These are phyloP conservation scores for Caenorhabditis parvicauda DNA, from an alignment of 2,888 invertebrate genomes.

Conservation along the genomic window DNA sequence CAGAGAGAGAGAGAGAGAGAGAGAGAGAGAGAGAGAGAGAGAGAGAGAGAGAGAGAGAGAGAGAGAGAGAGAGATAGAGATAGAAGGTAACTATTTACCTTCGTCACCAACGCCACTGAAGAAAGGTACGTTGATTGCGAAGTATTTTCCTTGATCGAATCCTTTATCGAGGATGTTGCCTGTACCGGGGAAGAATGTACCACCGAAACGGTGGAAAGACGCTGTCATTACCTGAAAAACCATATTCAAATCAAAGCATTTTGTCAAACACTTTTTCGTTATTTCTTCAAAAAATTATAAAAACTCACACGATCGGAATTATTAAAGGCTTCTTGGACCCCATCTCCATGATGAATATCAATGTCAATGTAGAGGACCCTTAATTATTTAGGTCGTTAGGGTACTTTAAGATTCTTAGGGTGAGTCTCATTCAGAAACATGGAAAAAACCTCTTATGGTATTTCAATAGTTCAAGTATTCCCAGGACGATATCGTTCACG, in stretches of 20 bases:
- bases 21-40: neutral
- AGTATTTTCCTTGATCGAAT: conserved; percentile 83
- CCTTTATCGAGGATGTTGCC: conserved; percentile 99
- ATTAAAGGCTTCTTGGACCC: conserved; percentile 62
- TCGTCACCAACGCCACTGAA: conserved; percentile 94
- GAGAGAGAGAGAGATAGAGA: too few relatives aligned
- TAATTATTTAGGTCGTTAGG: conserved; percentile 6
- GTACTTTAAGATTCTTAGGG: neutral
- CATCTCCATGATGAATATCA: conserved; percentile 85
- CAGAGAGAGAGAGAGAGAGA: too few relatives aligned
- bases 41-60: too few relatives aligned
- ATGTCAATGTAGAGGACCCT: conserved; percentile 92
- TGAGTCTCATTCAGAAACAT: neutral
- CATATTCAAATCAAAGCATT: neutral
- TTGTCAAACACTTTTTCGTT: neutral
- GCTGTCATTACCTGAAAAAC: conserved; percentile 89
- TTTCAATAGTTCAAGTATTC: conserved; percentile 84
- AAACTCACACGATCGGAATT: conserved; percentile 54
- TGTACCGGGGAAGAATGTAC: conserved; percentile 96
- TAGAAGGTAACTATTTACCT: too few relatives aligned
- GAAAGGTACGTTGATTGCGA: conserved; percentile 95
- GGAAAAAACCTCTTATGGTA: conserved; percentile 62
- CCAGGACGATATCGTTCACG: conserved; percentile 97
- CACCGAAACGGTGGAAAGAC: conserved; percentile 90
- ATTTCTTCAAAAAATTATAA: neutral